Conservation (phyloP, 37 sponge, comb jelly and placozoan genomes). For the Agelas oroides region DNA sequence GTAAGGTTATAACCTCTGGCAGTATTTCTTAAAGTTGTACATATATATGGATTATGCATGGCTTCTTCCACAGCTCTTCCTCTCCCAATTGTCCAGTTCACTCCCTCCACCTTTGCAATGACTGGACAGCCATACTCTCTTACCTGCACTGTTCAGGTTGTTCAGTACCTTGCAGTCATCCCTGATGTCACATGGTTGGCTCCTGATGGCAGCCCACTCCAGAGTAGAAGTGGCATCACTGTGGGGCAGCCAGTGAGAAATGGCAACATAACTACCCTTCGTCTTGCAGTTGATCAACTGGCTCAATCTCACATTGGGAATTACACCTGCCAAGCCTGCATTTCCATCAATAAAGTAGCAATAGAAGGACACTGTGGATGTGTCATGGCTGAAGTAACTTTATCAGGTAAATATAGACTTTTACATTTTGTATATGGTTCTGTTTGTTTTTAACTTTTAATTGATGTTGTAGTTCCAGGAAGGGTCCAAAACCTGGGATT, state of each 20-base stretch:
- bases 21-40: too few relatives aligned
- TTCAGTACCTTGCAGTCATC: too few relatives aligned
- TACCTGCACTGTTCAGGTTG: slow-evolving; percentile 4
- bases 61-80: too few relatives aligned
- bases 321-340: not conserved
- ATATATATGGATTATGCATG: too few relatives aligned
- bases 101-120: not conserved
- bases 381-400: not conserved
- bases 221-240: not conserved
- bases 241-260: not conserved
- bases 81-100: not conserved
- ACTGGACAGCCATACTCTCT: slow-evolving; percentile 13
- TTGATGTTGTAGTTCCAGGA: too few relatives aligned
- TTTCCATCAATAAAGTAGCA: not conserved
- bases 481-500: too few relatives aligned
- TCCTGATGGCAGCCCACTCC: not conserved
- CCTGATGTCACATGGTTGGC: not conserved
- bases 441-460: too few relatives aligned
- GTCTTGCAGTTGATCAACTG: too few relatives aligned
- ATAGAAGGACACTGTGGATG: not conserved
- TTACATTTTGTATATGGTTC: not conserved
- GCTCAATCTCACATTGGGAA: too few relatives aligned
- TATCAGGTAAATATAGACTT: not conserved
- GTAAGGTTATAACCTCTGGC: not conserved
- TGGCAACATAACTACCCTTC: not conserved